Base-by-base conservation (phyloP, 2,113 vertebrate species). In the Chrysochloris asiatica region DNA sequence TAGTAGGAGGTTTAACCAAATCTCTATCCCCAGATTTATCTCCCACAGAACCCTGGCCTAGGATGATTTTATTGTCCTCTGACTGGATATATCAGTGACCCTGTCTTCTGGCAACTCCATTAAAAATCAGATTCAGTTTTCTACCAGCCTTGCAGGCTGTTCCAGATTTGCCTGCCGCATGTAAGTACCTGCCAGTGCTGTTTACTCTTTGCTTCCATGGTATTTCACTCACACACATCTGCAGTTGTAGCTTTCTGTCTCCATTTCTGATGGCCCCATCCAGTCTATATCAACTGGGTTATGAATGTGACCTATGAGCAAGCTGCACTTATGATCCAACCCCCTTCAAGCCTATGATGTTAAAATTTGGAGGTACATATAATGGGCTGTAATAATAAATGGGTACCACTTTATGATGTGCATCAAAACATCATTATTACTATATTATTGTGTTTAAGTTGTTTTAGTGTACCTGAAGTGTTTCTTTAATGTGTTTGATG, bases 141-240 rank as follows among this genome's bases (percentile, higher is more conserved):
- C 52, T 21, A 67, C 24, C 65, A 72, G 61, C 16, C n/a, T 41
- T 45, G n/a, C 79, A 87, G 48, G 8, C 83, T 69, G 7, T 47
- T 84, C 8, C 47, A 36, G 28, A 71, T 41, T 45, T 47, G 36
- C 13, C 36, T 4, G 12, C n/a, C 47, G 6, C n/a, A 80, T 59
- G 30, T 56, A 59, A 76, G 83, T 30, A 45, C 77, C 41, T 65
- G 80, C 50, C 13, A 24, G 47, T 50, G 43, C 4, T 0, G 30
- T n/a, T 59, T 59, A 83, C 76, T 84, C 33, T 87, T 52, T 73
- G 19, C 36, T 59, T 54, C 45, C 59, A n/a, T 80, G 72, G 67
- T 71, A 33, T 47, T 79, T 88, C 11, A 50, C 33, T 75, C 65
- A 65, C 12, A 36, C 19, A 14, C 41, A 45, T 89, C 52, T 61